Percentiles rank a stretch among this genome's conserved stretches.
Conservation (phyloP, 2,797 vertebrate genomes). For the Netta rufina region DNA sequence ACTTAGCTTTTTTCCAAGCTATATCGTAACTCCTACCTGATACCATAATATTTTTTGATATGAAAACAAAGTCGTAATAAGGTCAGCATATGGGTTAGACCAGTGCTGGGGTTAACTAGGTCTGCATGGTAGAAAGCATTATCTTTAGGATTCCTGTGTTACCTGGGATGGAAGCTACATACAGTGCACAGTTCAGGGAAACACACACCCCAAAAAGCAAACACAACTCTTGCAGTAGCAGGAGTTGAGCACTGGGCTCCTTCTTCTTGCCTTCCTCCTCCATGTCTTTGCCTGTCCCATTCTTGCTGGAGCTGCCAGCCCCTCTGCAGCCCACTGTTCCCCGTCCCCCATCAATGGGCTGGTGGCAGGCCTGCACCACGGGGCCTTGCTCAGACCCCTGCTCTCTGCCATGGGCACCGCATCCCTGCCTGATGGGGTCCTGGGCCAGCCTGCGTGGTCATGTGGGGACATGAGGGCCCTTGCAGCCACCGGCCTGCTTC, state of each 20-base stretch:
- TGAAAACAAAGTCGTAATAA: neutral
- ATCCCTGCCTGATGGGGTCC: too few relatives aligned
- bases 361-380: too few relatives aligned
- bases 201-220: neutral
- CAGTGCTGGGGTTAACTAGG: neutral
- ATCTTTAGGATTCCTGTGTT: neutral
- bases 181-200: neutral
- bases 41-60: neutral
- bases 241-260: neutral
- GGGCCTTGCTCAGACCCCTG: too few relatives aligned
- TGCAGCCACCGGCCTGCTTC: too few relatives aligned
- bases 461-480: too few relatives aligned
- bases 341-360: too few relatives aligned
- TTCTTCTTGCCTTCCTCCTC: neutral
- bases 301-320: neutral
- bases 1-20: neutral
- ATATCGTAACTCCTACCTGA: neutral
- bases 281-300: too few relatives aligned
- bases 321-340: neutral
- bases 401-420: neutral
- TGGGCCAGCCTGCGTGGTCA: neutral
- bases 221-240: neutral
- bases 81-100: neutral
- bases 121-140: neutral
- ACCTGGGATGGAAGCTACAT: neutral